Conservation (phyloP, 2,888 invertebrate species). For the Schrankia costaestrigalis region DNA sequence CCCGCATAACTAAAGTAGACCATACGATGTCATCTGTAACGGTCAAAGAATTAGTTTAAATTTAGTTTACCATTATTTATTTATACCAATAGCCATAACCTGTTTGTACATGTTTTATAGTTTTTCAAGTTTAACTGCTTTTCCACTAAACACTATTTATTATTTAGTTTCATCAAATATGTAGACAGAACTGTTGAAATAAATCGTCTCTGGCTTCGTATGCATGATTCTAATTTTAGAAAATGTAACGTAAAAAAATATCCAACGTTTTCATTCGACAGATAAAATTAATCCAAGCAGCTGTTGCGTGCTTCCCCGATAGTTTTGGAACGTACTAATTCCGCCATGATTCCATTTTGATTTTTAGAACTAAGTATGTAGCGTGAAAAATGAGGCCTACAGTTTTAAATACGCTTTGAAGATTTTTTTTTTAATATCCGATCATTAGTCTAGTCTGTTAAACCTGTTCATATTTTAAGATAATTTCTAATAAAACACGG, state of each 20-base stretch:
- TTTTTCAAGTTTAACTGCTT: too few species aligned
- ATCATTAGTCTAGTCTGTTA: too few species aligned
- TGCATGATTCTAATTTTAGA: constrained; percentile 47
- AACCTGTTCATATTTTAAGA: too few species aligned
- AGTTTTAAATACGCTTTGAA: constrained; percentile 8
- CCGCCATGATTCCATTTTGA: constrained; percentile 14
- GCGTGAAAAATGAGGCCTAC: neutral
- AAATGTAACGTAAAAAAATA: constrained; percentile 29
- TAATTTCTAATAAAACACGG: too few species aligned
- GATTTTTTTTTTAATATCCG: too few species aligned
- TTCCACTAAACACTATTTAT: constrained; percentile 2
- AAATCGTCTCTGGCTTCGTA: constrained; percentile 34
- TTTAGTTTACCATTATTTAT: too few species aligned
- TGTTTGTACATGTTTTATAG: too few species aligned
- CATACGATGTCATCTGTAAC: too few species aligned
- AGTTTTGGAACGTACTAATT: constrained; percentile 27
- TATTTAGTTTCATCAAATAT: neutral
- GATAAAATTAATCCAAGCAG: constrained; percentile 62
- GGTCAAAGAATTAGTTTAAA: too few species aligned
- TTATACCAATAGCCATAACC: too few species aligned
- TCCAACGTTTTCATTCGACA: constrained; percentile 46
- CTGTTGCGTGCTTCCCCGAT: constrained; percentile 44
- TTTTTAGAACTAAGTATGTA: constrained; percentile 8
- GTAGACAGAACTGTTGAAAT: constrained; percentile 15
- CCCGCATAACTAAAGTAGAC: too few species aligned